Base-by-base conservation (phyloP, 2,888 invertebrate genomes). In the Scelioninae gen. 1 region DNA sequence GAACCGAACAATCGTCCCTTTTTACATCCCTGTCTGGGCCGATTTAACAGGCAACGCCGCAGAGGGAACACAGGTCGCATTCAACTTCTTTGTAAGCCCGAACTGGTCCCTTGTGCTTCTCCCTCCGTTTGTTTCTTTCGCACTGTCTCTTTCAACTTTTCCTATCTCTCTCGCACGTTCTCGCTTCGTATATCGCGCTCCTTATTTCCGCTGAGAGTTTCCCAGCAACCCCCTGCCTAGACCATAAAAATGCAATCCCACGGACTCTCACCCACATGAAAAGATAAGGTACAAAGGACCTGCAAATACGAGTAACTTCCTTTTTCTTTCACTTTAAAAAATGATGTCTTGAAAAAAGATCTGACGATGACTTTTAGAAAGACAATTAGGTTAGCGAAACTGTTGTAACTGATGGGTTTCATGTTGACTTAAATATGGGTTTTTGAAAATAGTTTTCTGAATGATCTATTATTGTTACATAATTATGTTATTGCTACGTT, bases 201-300 rank as follows among this genome's bases (percentile, higher is more conserved):
- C 51, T 56, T 34, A 65, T 71, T 69, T 78, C 78, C 74, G 80
- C 74, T 74, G 74, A 47, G 51, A 80, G 55, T 80, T 80, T 80
- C 80, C 80, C 80, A 77, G 68, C 76, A 80, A 68, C 74, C 80
- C 74, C 80, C 80, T 56, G 80, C 62, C 53, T 80, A 32, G 80
- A 68, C 80, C 74, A 74, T 80, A 80, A 80, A 80, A 80, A 74
- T 80, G 74, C 80, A 80, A 80, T 80, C 80, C 80, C 80, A 80
- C 80, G 80, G 62, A 68, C 62, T 80, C 74, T 80, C 74, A 80
- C 74, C 74, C 80, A 80, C 80, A 74, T 74, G 47, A 66, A 74
- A 62, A 80, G 80, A 74, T 74, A 74, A 80, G 45, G 49, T 62
- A 74, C 74, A 74, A 74, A 80, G 74, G 68, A 80, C 79, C 79